Conservation (phyloP, 1,140 invertebrate genomes). For the Orchestia grillus region DNA sequence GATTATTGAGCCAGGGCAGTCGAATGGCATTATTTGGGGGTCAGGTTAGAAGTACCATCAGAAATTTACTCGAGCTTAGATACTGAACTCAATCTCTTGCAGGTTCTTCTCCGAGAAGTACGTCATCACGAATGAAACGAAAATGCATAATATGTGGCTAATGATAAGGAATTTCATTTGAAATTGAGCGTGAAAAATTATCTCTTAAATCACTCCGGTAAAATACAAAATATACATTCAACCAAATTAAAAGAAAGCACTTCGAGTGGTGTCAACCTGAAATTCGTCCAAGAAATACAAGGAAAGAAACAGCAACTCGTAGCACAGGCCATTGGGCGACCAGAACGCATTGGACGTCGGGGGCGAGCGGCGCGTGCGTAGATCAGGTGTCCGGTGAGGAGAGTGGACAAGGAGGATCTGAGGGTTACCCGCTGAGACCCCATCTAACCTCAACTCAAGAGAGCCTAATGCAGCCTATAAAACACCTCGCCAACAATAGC, state of each 20-base stretch:
- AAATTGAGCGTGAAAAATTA: no score
- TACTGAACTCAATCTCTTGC: no score
- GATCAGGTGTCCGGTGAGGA: slow-evolving; percentile 40
- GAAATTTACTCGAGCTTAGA: no score
- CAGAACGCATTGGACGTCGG: slow-evolving; percentile 10
- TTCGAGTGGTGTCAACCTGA: not conserved
- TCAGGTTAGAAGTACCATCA: no score
- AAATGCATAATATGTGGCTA: no score
- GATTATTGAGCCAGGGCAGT: no score
- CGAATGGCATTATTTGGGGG: no score
- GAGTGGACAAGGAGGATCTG: slow-evolving; percentile 26
- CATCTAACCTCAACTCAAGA: slow-evolving; percentile 52
- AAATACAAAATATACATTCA: not conserved
- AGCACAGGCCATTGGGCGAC: not conserved
- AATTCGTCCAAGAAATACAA: not conserved
- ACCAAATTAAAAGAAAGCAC: not conserved
- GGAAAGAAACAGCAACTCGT: not conserved
- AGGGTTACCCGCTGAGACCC: slow-evolving; percentile 36
- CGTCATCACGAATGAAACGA: no score
- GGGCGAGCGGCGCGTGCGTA: not conserved
- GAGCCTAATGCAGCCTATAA: slow-evolving; percentile 48
- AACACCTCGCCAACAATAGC: slow-evolving; percentile 48
- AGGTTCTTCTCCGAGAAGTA: no score
- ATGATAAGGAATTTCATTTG: no score
- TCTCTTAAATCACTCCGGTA: no score